Evolutionary conservation across 2,797 vertebrate species (phyloP), one percentile per base, ranked within the genome.

Genomic region (Enteromius paludinosus): DNA sequence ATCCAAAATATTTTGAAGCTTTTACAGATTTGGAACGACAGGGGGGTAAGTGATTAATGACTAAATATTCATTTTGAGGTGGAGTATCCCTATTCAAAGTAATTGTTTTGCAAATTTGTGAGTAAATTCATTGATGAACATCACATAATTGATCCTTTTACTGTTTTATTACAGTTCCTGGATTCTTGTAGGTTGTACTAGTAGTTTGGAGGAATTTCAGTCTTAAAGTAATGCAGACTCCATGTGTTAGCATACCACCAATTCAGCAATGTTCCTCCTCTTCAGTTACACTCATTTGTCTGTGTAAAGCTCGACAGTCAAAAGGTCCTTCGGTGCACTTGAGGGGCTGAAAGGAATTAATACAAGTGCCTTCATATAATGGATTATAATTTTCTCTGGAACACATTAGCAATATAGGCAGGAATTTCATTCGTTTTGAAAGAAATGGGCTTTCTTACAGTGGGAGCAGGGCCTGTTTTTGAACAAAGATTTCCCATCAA

Each of bases 331-430:
- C 28, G 33, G 20, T 78, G 68, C 80, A 83, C 83, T 87, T 56
- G 30, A 70, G 52, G 77, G 68, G 3, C 47, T 14, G 43, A 78
- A 78, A 65, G 30, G 45, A 79, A 84, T 80, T 47, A 82, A 80
- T 83, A 70, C 77, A 72, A 87, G 84, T 83, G 86, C 47, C 52
- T 86, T 86, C 41, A 20, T 84, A 83, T 84, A 77, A 82, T 68
- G 73, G 77, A 61, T 74, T 83, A 83, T 83, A 82, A 83, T 86
- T 79, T 85, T 72, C 68, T 38, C 64, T 71, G 69, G 74, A 85
- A 73, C 69, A 61, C 54, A 54, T 66, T 43, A 59, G 80, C 52
- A 47, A 25, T 52, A n/a, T 62, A 56, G 61, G 33, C 76, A 47
- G 80, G 68, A 84, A 82, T 87, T 87, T 38, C 35, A 70, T 59